phyloP scores from a whole-genome alignment of 2,113 vertebrate genomes.

The Halichoerus grypus region DNA sequence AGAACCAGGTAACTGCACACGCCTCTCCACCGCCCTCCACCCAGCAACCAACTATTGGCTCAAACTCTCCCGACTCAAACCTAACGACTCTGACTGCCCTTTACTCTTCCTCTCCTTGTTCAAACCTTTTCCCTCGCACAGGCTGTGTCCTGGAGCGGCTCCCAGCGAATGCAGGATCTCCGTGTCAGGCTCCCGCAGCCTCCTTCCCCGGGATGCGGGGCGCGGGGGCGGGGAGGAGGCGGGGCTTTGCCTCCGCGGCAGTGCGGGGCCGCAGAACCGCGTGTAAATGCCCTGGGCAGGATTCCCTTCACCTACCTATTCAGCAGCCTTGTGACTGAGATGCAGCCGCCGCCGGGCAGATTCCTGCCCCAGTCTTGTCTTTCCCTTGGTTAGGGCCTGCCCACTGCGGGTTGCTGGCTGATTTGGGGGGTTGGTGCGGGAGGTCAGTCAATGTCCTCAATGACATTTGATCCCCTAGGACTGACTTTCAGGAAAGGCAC shows the following conservation, averaged over 20 bases:
- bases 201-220: neutral
- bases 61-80: neutral
- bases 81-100: neutral
- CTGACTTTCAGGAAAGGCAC: neutral
- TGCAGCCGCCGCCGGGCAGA: neutral
- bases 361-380: neutral
- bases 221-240: neutral
- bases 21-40: neutral
- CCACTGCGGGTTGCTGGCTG: neutral
- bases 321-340: neutral
- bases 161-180: constrained; percentile 63
- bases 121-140: constrained; percentile 9
- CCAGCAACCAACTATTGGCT: neutral
- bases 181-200: constrained; percentile 51
- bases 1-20: neutral
- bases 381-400: neutral
- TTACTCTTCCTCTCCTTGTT: neutral
- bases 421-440: neutral
- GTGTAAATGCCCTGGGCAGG: neutral
- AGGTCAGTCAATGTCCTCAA: neutral
- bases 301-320: neutral
- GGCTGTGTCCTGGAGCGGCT: constrained; percentile 66
- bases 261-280: neutral
- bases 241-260: neutral
- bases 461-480: neutral